phyloP scores from a whole-genome alignment of 1,140 invertebrate species.

The Polypedilum pembai region DNA sequence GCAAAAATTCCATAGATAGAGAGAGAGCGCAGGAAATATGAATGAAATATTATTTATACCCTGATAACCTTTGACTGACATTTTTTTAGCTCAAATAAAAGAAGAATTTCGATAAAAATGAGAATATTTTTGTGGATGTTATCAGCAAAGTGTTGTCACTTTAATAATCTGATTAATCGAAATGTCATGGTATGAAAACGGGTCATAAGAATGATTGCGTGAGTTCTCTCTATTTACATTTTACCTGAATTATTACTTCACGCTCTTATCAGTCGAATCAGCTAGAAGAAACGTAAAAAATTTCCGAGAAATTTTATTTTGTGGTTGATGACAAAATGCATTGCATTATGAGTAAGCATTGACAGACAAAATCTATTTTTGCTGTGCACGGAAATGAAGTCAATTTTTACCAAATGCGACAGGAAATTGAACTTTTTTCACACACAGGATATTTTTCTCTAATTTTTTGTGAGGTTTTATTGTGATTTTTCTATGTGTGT shows the following conservation, averaged over 20 bases:
- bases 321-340: no score
- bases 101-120: background rate
- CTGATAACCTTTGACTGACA: background rate
- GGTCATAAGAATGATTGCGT: conserved; percentile 2
- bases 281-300: background rate
- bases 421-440: background rate
- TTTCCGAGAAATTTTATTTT: background rate
- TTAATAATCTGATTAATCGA: background rate
- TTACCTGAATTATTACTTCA: conserved; percentile 9
- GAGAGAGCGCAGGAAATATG: no score
- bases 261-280: background rate
- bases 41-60: background rate
- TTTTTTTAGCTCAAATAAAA: background rate
- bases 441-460: no score
- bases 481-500: no score
- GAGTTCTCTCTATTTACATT: background rate
- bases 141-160: background rate
- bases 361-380: no score
- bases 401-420: background rate
- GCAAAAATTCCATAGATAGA: no score
- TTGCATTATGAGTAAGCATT: no score
- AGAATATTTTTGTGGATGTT: background rate
- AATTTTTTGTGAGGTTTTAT: no score
- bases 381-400: background rate
- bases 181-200: background rate